Evolutionary conservation across 2,888 invertebrate species (phyloP).

Genomic region (Drosophila tripunctata): DNA sequence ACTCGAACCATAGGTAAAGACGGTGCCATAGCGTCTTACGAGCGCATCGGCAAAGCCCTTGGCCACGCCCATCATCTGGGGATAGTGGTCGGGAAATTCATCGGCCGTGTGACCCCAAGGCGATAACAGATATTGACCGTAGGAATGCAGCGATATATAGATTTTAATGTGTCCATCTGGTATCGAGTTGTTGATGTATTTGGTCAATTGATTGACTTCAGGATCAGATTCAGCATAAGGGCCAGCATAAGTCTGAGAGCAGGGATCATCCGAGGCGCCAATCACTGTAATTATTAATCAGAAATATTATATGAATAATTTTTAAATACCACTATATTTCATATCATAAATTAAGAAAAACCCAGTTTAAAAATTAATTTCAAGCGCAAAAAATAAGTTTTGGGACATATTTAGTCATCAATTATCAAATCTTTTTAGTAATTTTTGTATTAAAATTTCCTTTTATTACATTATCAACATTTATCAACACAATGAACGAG

Average conservation of each 20-base stretch:
- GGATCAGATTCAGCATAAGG: constrained; percentile 86
- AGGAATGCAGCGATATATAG: constrained; percentile 88
- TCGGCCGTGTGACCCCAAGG: constrained; percentile 86
- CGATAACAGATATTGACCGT: constrained; percentile 87
- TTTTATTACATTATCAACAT: too few relatives aligned
- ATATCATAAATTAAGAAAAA: too few relatives aligned
- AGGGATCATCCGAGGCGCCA: constrained; percentile 85
- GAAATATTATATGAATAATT: too few relatives aligned
- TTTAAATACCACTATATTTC: too few relatives aligned
- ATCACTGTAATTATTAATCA: constrained; percentile 61
- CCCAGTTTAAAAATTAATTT: too few relatives aligned
- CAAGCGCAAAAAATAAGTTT: too few relatives aligned
- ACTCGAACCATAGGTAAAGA: constrained; percentile 86
- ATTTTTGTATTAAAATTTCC: too few relatives aligned
- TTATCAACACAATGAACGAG: too few relatives aligned
- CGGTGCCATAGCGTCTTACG: constrained; percentile 85
- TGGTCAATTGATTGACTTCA: constrained; percentile 85
- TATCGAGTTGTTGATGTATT: constrained; percentile 84
- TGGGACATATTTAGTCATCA: too few relatives aligned
- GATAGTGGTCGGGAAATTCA: constrained; percentile 85
- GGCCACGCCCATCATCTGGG: constrained; percentile 85
- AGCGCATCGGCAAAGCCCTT: constrained; percentile 86
- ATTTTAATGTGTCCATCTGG: constrained; percentile 84
- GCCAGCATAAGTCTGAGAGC: constrained; percentile 85
- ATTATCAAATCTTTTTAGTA: too few relatives aligned